Conservation (phyloP, 2,888 invertebrate genomes). For the Eledona agricola region DNA sequence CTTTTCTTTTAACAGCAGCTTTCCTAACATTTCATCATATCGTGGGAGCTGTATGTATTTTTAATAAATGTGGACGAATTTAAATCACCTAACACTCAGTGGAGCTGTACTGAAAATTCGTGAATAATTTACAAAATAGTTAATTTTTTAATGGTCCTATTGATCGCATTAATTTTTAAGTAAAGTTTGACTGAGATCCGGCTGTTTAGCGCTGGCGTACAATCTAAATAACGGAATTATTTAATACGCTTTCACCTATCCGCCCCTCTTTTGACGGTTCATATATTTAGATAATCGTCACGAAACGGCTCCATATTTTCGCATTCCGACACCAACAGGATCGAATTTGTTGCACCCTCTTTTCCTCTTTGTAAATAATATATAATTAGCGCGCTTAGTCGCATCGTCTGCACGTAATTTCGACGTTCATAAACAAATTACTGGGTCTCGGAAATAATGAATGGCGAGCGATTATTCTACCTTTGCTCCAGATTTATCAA, state of each 20-base stretch:
- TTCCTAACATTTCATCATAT: too few species aligned
- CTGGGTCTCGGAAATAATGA: conserved; percentile 21
- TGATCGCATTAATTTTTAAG: too few species aligned
- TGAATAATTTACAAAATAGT: too few species aligned
- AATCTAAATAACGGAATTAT: too few species aligned
- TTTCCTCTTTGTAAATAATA: conserved; percentile 9
- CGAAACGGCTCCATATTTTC: conserved; percentile 11
- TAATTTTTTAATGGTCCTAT: too few species aligned
- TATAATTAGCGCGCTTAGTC: conserved; percentile 11
- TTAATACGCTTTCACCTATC: neutral
- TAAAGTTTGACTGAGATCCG: too few species aligned
- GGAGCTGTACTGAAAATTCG: too few species aligned
- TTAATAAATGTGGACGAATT: too few species aligned
- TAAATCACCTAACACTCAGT: too few species aligned
- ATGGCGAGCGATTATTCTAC: conserved; percentile 22
- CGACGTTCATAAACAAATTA: conserved; percentile 28
- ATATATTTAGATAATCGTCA: neutral
- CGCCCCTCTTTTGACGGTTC: conserved; percentile 3
- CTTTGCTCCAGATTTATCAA: conserved; percentile 37
- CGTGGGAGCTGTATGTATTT: too few species aligned
- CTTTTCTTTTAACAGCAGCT: too few species aligned
- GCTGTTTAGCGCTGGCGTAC: too few species aligned
- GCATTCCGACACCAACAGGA: neutral
- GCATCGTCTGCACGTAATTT: conserved; percentile 17
- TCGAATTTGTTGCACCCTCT: conserved; percentile 7